Percentiles rank a stretch among this genome's conserved stretches.
These are phyloP conservation scores for Cerceris rybyensis DNA, from an alignment of 2,888 invertebrate species.

Conservation along the genomic window DNA sequence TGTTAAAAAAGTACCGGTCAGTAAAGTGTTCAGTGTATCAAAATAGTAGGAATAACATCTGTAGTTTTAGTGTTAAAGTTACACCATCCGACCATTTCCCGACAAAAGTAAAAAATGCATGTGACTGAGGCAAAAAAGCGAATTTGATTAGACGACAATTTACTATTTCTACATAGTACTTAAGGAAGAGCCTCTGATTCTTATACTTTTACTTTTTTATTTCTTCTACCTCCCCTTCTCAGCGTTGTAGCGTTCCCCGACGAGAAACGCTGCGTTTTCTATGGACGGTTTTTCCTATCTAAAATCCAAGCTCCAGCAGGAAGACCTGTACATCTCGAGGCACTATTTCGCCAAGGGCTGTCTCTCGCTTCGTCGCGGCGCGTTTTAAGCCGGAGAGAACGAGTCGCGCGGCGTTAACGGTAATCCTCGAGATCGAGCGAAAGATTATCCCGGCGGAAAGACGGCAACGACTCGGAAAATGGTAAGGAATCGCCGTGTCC, in stretches of 20 bases:
- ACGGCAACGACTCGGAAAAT: slow-evolving; percentile 68
- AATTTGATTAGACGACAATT: no score
- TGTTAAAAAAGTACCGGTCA: no score
- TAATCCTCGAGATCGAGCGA: slow-evolving; percentile 67
- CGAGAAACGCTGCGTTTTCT: neutral
- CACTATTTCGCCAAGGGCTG: slow-evolving; percentile 33
- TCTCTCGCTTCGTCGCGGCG: slow-evolving; percentile 17
- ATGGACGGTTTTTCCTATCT: neutral
- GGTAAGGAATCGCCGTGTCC: slow-evolving; percentile 54
- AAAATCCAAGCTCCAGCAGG: slow-evolving; percentile 19
- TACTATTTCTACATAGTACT: no score
- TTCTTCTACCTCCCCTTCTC: no score
- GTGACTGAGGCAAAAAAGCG: no score
- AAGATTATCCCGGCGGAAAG: slow-evolving; percentile 65
- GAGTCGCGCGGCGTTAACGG: slow-evolving; percentile 50
- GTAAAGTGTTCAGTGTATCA: no score
- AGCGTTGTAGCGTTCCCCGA: neutral
- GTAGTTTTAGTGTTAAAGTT: no score
- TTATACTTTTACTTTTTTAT: no score
- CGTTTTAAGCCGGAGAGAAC: slow-evolving; percentile 42
- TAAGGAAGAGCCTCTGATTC: no score
- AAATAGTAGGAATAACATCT: no score
- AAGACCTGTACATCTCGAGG: slow-evolving; percentile 6
- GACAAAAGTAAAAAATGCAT: no score
- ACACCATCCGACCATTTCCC: no score